Base-by-base conservation (phyloP, 2,888 invertebrate species). In the Drosophila tanythrix region DNA sequence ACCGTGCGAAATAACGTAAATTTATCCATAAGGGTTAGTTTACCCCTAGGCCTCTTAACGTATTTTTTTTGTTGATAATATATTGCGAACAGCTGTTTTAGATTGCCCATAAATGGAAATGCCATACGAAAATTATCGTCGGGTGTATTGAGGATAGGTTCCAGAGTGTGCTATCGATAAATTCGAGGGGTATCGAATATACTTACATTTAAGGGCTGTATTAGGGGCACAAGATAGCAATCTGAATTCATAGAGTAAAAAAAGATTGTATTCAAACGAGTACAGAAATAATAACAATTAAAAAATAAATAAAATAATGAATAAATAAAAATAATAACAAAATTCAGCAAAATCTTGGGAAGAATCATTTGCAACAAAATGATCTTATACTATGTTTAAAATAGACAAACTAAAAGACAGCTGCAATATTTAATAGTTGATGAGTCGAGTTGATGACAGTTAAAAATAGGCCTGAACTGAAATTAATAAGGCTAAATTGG, bases 361-460 rank as follows among this genome's bases (percentile, higher is more conserved):
- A 2, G 10, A 11, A 21, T 11, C n/a, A 21, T 43, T 11, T 5
- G 11, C 4, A 5, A 40, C 7, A 10, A n/a, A 40, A 10, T 1
- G 0, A n/a, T n/a, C 3, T 4, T 2, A 5, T 43, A 1, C 1
- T 5, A 1, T 21, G 21, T 10, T 5, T 43, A 2, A 43, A 21
- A 21, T 21, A n/a, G 2, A 21, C 5, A 43, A 21, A 40, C 10
- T n/a, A n/a, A n/a, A 0, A n/a, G n/a, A n/a, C 10, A 0, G 1
- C 4, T 40, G 10, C n/a, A 38, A 18, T 10, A 38, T 3, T n/a
- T 38, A n/a, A 40, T 7, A 0, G 4, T 4, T n/a, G 21, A 21
- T 21, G 21, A 21, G 21, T n/a, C 2, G n/a, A n/a, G 0, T 40
- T n/a, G 1, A 40, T 40, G 10, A 0, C 3, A 40, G n/a, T n/a